Conservation (phyloP, 2,797 vertebrate species). For the Hydrocynus forskahlii region DNA sequence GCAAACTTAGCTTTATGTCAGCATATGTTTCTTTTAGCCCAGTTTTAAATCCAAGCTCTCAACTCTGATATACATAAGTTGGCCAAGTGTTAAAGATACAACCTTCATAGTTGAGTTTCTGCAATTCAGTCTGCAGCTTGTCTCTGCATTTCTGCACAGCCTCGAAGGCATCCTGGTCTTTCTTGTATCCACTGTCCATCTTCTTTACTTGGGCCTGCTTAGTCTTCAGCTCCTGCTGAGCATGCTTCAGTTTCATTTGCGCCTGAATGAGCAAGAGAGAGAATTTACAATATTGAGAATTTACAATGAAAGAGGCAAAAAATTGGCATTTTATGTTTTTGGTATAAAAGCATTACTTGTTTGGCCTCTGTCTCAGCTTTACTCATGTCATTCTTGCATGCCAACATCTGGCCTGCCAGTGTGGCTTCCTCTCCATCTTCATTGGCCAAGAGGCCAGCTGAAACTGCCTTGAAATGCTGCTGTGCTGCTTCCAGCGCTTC, state of each 20-base stretch:
- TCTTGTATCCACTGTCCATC: slow-evolving; percentile 89
- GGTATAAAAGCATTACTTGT: slow-evolving; percentile 78
- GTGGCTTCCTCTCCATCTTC: slow-evolving; percentile 88
- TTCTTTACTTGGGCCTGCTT: slow-evolving; percentile 91
- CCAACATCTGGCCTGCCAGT: slow-evolving; percentile 91
- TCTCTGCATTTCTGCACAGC: slow-evolving; percentile 77
- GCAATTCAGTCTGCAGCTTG: slow-evolving; percentile 83
- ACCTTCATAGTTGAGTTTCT: slow-evolving; percentile 91
- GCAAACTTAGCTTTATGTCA: not conserved
- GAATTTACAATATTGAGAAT: not conserved
- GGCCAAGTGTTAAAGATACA: not conserved
- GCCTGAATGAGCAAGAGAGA: slow-evolving; percentile 74
- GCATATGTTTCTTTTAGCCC: no score
- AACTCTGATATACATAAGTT: not conserved
- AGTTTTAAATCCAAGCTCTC: no score
- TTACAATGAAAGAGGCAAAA: not conserved
- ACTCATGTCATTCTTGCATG: slow-evolving; percentile 94
- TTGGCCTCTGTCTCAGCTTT: slow-evolving; percentile 92
- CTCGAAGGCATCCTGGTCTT: slow-evolving; percentile 84
- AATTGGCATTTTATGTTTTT: not conserved
- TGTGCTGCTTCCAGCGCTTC: slow-evolving; percentile 82
- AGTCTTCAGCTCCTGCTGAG: slow-evolving; percentile 87
- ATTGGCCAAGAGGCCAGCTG: slow-evolving; percentile 88
- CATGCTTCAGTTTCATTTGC: slow-evolving; percentile 91
- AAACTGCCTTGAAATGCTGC: slow-evolving; percentile 89